Evolutionary conservation across 2,113 vertebrate species (phyloP), one percentile per base, ranked within the genome.

Genomic region (Mastomys natalensis): DNA sequence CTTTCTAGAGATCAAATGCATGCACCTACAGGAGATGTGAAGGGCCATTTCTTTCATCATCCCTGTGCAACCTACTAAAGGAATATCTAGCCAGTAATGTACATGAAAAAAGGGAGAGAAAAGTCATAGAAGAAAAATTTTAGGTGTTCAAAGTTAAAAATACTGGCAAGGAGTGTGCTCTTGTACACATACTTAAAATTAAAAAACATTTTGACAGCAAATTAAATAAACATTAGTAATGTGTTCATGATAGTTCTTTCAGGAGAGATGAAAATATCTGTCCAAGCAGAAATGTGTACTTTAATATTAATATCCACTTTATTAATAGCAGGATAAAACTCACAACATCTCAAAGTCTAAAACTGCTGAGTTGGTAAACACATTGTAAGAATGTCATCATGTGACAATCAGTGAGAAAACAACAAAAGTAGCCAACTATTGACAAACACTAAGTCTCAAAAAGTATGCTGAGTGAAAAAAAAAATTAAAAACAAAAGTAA

Each of bases 221-320:
- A 24, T 82, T 64, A 43, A 93, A 78, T 17, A 45, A 24, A 45
- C 10, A 37, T 10, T 94, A 53, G 70, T 13, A 45, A 89, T 26
- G 12, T 10, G 11, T 45, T 12, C 7, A 51, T 16, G 2, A 45
- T 82, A 58, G 68, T 86, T 40, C 24, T 66, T 11, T 53, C 26
- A 55, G 31, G 70, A 89, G 24, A 91, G 53, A 86, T 37, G 60
- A 93, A 91, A 74, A 80, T 29, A 80, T 53, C 55, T 93, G 70
- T 45, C 74, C 15, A 48, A 29, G 72, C 26, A 45, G 90, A 88
- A 93, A n/a, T 13, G 9, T 68, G 16, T 48, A 55, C 31, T 58
- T 43, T 40, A 87, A 58, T 21, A 43, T n/a, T n/a, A 26, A 87
- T 0, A 91, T 31, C 5, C 58, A n/a, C 1, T 89, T 87, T 82